Evolutionary conservation across 1,140 invertebrate genomes (phyloP).

Genomic region (Panulirus ornatus): DNA sequence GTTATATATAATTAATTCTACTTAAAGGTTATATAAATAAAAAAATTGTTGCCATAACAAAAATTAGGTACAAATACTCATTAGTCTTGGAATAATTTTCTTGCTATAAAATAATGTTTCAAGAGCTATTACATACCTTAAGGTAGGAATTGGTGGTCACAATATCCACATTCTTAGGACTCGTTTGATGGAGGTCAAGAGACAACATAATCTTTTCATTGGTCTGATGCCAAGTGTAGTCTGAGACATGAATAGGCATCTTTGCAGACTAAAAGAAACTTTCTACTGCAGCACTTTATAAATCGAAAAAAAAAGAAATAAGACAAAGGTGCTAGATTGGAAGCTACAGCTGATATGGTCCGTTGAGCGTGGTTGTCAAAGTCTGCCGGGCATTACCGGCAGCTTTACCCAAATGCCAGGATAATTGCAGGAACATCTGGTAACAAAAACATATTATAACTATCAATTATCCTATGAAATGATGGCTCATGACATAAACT

Average conservation of each 20-base stretch:
- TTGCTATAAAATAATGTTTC: no score
- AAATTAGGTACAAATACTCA: no score
- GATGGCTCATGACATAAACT: background rate
- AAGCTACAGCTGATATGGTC: background rate
- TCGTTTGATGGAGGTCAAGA: constrained; percentile 55
- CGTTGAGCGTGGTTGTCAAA: background rate
- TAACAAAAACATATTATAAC: background rate
- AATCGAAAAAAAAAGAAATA: background rate
- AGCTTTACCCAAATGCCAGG: constrained; percentile 57
- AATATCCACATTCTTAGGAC: constrained; percentile 62
- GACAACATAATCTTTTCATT: constrained; percentile 34
- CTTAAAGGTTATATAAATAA: no score
- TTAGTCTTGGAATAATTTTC: no score
- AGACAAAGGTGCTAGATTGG: background rate
- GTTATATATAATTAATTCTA: no score
- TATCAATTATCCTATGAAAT: background rate
- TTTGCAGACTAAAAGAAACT: background rate
- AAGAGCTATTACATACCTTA: constrained; percentile 14
- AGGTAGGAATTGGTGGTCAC: constrained; percentile 61
- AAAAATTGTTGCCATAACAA: no score
- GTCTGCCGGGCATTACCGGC: constrained; percentile 27
- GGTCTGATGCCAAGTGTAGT: constrained; percentile 61
- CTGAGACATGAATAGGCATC: constrained; percentile 55
- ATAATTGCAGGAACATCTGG: constrained; percentile 42
- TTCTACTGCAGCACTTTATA: background rate